A percentile compares a stretch with the other conserved stretches of the same genome.
These are phyloP conservation scores for Scopus umbretta DNA, from an alignment of 2,113 vertebrate genomes.

Conservation along the genomic window DNA sequence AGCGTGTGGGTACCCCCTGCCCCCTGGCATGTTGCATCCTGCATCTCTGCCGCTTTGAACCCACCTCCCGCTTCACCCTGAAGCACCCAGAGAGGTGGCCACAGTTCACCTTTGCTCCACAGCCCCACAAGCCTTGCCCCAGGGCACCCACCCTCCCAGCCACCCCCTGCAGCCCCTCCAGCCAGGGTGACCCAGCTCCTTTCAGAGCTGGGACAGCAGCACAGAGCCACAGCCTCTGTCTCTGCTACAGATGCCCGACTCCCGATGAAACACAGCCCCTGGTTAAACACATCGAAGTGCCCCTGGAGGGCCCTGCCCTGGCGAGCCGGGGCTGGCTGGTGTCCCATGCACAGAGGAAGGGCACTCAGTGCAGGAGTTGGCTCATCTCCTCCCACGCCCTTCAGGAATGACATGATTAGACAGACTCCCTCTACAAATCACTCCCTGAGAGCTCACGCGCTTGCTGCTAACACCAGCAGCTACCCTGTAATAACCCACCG, in stretches of 20 bases:
- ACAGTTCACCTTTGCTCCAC: not conserved
- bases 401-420: not conserved
- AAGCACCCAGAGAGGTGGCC: rapidly evolving
- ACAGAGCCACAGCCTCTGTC: not conserved
- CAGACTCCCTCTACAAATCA: not conserved
- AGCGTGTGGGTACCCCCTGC: not conserved
- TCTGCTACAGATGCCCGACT: rapidly evolving
- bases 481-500: constrained; percentile 7
- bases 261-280: not conserved
- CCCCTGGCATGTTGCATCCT: not conserved
- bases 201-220: not conserved
- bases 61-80: not conserved
- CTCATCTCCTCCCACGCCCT: not conserved
- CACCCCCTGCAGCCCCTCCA: rapidly evolving
- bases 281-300: rapidly evolving
- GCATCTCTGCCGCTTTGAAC: not conserved
- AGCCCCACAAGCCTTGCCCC: rapidly evolving
- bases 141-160: not conserved
- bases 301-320: not conserved
- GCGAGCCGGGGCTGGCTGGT: rapidly evolving
- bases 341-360: rapidly evolving
- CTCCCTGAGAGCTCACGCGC: not conserved
- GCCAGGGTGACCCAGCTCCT: rapidly evolving
- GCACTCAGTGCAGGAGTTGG: not conserved
- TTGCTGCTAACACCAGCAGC: not conserved